Evolutionary conservation across 2,888 invertebrate species (phyloP).

Genomic region (Epistrophella euchroma): DNA sequence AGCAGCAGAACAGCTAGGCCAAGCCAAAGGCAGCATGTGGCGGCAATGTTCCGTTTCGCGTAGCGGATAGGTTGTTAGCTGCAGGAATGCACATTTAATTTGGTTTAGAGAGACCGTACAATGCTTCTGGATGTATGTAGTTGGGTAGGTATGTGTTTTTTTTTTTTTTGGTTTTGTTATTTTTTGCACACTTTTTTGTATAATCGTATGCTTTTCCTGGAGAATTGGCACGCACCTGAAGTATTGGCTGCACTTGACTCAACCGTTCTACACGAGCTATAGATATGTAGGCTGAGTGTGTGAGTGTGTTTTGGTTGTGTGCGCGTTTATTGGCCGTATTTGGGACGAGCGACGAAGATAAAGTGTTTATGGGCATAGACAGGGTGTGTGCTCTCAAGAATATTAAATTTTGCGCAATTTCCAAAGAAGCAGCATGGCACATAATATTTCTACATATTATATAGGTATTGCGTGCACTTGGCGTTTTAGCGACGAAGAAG

Average conservation of each 20-base stretch:
- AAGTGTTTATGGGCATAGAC: slow-evolving; percentile 71
- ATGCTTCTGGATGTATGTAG: slow-evolving; percentile 43
- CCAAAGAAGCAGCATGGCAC: slow-evolving; percentile 38
- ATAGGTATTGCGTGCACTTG: slow-evolving; percentile 32
- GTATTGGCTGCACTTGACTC: slow-evolving; percentile 72
- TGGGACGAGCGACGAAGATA: slow-evolving; percentile 61
- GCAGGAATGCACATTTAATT: slow-evolving; percentile 73
- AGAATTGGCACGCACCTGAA: slow-evolving; percentile 72
- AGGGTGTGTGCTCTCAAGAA: slow-evolving; percentile 62
- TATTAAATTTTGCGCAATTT: slow-evolving; percentile 62
- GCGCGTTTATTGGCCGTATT: slow-evolving; percentile 49
- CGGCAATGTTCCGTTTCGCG: slow-evolving; percentile 72
- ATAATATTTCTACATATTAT: neutral
- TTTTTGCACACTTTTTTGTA: slow-evolving; percentile 31
- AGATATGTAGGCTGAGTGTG: neutral
- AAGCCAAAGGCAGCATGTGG: slow-evolving; percentile 64
- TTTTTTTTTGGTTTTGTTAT: slow-evolving; percentile 7
- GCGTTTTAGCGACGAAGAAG: slow-evolving; percentile 4
- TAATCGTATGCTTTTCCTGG: slow-evolving; percentile 40
- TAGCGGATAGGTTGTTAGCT: slow-evolving; percentile 72
- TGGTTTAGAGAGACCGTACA: slow-evolving; percentile 55
- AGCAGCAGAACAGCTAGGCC: slow-evolving; percentile 34
- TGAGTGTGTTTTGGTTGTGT: slow-evolving; percentile 24
- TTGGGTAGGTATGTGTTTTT: neutral
- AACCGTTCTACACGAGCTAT: slow-evolving; percentile 20